Conservation (phyloP, 2,888 invertebrate species). For the Antheraea assamensis region DNA sequence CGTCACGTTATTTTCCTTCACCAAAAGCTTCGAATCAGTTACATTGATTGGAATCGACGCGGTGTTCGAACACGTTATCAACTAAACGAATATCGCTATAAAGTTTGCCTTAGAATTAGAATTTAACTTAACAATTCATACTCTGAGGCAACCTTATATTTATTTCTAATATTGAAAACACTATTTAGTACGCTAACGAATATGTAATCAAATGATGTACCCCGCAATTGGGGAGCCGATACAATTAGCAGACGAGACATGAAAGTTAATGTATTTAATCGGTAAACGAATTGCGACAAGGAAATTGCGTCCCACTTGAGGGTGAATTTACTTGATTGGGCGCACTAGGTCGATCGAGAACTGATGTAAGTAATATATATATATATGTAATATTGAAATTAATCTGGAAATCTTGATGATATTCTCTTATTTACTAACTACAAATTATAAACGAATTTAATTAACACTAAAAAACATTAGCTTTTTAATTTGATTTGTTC, state of each 20-base stretch:
- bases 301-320: slow-evolving; percentile 73
- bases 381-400: too few relatives aligned
- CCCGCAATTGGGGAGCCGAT: slow-evolving; percentile 63
- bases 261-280: slow-evolving; percentile 75
- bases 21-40: too few relatives aligned
- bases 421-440: neutral
- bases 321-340: slow-evolving; percentile 67
- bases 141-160: neutral
- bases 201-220: slow-evolving; percentile 61
- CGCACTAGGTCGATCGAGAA: slow-evolving; percentile 55
- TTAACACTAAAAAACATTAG: neutral
- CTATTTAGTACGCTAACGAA: slow-evolving; percentile 52
- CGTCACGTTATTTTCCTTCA: too few relatives aligned
- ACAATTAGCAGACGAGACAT: slow-evolving; percentile 73
- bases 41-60: too few relatives aligned
- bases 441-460: neutral
- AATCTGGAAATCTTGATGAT: neutral
- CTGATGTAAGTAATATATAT: too few relatives aligned
- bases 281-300: slow-evolving; percentile 67
- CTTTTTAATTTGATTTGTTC: neutral
- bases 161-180: slow-evolving; percentile 45
- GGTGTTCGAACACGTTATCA: too few relatives aligned
- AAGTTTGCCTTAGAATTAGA: neutral
- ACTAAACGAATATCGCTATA: too few relatives aligned
- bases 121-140: too few relatives aligned